Base-by-base conservation (phyloP, 2,888 invertebrate species). In the Drosophila differens region DNA sequence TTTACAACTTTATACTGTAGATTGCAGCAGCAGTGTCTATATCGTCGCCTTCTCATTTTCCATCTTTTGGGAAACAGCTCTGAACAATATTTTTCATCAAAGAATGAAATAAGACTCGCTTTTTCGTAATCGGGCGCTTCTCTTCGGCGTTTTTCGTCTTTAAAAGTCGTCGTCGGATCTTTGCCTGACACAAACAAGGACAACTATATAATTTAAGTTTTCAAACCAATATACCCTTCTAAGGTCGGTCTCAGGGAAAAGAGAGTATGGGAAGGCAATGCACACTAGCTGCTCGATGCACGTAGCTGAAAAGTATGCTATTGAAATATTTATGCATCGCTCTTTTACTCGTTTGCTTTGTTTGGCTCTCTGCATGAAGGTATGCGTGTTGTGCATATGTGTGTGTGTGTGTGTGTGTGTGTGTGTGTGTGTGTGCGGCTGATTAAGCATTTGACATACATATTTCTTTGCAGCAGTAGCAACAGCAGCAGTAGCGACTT, bases 391-490 rank as follows among this genome's bases (percentile, higher is more conserved):
- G 16, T 25, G 16, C 22, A 47, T 25, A 47, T 25, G 7, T 49
- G 22, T 47, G 16, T 49, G 25, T 66, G 28, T 51, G 44, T 64
- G 28, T 49, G 51, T 61, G 52, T 59, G 41, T 49, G 39, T 79
- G 49, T 49, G 10, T 28, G 9, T 68, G 32, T 66, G 66, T 81
- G 49, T 61, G 80, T 82, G 85, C 83, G 73, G 81, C 83, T 85
- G 85, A 85, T 85, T 85, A 85, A 79, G 81, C 90, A 90, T 85
- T 85, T 88, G 90, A 90, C 89, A 88, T 90, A 90, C 83, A 85
- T 88, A 82, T 76, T 67, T 85, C 53, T 73, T 73, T 72, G 82
- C 75, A 87, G 72, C 70, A 58, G 60, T 55, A 30, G 30, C 39
- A 57, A 12, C 28, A 55, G n/a, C 39, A 41, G 39, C 41, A 57